Evolutionary conservation across 1,140 invertebrate species (phyloP), one percentile per base, ranked within the genome.

Genomic region (Zophobas morio): DNA sequence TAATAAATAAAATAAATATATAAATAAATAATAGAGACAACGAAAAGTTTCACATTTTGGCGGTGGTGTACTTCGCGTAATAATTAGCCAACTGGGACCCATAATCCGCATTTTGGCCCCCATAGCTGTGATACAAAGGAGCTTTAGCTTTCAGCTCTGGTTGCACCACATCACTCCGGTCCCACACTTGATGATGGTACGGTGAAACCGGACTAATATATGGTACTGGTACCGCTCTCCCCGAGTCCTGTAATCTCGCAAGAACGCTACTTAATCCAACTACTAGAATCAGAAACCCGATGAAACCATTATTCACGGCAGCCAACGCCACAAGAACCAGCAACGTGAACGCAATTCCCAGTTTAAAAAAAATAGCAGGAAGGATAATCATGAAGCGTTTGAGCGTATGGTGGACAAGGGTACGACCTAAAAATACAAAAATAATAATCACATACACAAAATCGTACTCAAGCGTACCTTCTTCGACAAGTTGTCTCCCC

Each of bases 301-400:
- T 85, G 70, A 86, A 77, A 33, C 85, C 83, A 76, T 86, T 85
- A 72, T 85, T 86, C 6, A 84, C 82, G 1, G 84, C 81, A 1
- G 82, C 84, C 49, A 86, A 80, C 1, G 85, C 83, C 0, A 86
- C 82, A 1, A 86, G 74, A 1, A 86, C 51, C 0, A 86, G 79
- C 34, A 86, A 75, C 0, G 85, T 86, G 72, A 86, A 85, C 8
- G 84, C 84, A 60, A 86, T 83, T 49, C 85, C 85, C 36, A 86
- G 60, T 76, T 86, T 86, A 77, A 86, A 86, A 78, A 86, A 85
- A n/a, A 86, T 84, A 6, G 83, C 84, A 1, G 85, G 85, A 1
- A 85, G 63, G 8, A 86, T 78, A 34, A 86, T 80, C 78, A 82
- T 81, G 60, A 86, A 83, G 1, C 84, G 79, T 77, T 86, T 86